Percentiles rank a stretch among this genome's conserved stretches.
Evolutionary conservation across 2,888 invertebrate species (phyloP).

Genomic region (Chrysolina americana): DNA sequence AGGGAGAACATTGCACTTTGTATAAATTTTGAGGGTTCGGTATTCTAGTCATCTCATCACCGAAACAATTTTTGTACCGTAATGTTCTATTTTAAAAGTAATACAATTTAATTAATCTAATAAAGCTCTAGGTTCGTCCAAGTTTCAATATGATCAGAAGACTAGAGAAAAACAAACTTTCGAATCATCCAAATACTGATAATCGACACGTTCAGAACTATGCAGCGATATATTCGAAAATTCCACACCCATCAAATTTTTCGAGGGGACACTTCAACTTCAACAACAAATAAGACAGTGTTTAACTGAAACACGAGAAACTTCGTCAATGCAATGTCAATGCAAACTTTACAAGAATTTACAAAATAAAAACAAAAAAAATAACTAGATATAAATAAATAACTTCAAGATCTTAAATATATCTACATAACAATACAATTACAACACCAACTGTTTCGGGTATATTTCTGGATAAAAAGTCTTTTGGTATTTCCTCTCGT

Average conservation of each 20-base stretch:
- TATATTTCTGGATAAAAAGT: slow-evolving; percentile 58
- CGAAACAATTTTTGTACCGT: slow-evolving; percentile 55
- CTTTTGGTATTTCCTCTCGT: slow-evolving; percentile 61
- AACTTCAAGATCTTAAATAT: slow-evolving; percentile 66
- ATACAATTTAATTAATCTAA: slow-evolving; percentile 51
- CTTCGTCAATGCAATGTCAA: slow-evolving; percentile 60
- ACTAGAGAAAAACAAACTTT: slow-evolving; percentile 42
- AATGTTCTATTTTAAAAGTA: slow-evolving; percentile 46
- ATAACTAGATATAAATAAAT: slow-evolving; percentile 66
- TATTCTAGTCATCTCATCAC: slow-evolving; percentile 53
- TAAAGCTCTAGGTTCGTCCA: slow-evolving; percentile 56
- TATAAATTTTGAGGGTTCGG: slow-evolving; percentile 44
- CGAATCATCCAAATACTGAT: slow-evolving; percentile 40
- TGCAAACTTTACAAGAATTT: slow-evolving; percentile 64
- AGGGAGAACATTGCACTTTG: slow-evolving; percentile 64
- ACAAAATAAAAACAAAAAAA: slow-evolving; percentile 64
- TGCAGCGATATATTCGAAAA: not conserved
- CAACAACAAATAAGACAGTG: slow-evolving; percentile 8
- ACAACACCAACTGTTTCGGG: slow-evolving; percentile 67
- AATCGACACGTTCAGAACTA: slow-evolving; percentile 3
- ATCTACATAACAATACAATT: slow-evolving; percentile 71
- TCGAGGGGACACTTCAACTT: not conserved
- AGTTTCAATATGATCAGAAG: slow-evolving; percentile 46
- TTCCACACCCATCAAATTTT: not conserved
- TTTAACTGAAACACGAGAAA: slow-evolving; percentile 34